Evolutionary conservation across 2,797 vertebrate species (phyloP).

Genomic region (Tiaroga cobitis): DNA sequence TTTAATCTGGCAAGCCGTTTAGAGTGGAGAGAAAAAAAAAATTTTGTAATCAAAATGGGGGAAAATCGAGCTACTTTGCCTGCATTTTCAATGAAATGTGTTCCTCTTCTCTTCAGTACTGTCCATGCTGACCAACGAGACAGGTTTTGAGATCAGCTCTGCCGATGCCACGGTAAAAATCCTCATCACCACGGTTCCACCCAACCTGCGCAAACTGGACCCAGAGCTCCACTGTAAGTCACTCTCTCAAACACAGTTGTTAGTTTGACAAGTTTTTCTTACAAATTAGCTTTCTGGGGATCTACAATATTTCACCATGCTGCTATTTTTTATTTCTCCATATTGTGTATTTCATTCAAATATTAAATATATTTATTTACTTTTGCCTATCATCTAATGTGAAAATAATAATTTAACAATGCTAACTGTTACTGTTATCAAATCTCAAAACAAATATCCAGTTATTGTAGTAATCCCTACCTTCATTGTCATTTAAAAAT

Average conservation of each 20-base stretch:
- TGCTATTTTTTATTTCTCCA: background rate
- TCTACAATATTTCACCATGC: background rate
- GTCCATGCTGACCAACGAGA: slow-evolving; percentile 97
- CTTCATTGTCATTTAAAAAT: no score
- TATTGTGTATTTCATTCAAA: background rate
- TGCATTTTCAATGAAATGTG: background rate
- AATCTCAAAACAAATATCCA: background rate
- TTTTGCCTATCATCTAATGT: background rate
- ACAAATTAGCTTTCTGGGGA: background rate
- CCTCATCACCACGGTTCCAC: slow-evolving; percentile 95
- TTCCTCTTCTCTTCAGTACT: slow-evolving; percentile 76
- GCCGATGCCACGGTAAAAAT: slow-evolving; percentile 96
- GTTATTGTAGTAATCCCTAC: background rate
- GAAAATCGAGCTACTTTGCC: background rate
- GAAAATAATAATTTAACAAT: background rate
- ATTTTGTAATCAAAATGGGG: background rate
- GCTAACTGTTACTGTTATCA: background rate
- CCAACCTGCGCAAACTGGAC: slow-evolving; percentile 95
- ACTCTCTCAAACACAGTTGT: background rate
- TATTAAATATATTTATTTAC: no score
- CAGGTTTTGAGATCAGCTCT: slow-evolving; percentile 95
- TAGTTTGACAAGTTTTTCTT: background rate
- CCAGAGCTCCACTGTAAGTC: slow-evolving; percentile 89
- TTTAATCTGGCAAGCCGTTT: background rate
- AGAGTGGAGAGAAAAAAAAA: no score